A percentile compares a stretch with the other conserved stretches of the same genome.
These are phyloP conservation scores for Zoroaster sp. DNA, from an alignment of 53 echinoderm and acorn worm species.

Conservation along the genomic window DNA sequence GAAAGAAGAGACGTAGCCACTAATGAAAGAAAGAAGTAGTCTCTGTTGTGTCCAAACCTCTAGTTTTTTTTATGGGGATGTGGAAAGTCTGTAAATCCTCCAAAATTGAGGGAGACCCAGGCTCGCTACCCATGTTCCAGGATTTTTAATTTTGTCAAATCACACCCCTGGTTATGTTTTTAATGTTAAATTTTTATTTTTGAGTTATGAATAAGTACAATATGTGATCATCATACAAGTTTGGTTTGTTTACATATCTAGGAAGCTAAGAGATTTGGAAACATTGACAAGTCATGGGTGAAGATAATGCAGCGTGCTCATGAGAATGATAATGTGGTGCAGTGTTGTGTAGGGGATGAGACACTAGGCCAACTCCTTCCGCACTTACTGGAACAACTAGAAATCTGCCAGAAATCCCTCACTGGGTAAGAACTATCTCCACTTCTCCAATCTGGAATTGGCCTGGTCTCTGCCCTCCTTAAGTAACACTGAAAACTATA, in stretches of 20 bases:
- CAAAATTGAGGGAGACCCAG: no score
- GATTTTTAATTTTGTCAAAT: no score
- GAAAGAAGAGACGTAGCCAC: no score
- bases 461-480: background rate
- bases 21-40: no score
- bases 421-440: slow-evolving; percentile 73
- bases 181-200: no score
- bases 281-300: slow-evolving; percentile 99
- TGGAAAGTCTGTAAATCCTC: no score
- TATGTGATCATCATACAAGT: background rate
- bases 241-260: background rate
- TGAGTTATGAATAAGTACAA: no score
- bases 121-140: no score
- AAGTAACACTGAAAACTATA: background rate
- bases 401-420: slow-evolving; percentile 99
- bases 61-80: no score
- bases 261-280: slow-evolving; percentile 97
- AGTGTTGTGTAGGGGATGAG: slow-evolving; percentile 97
- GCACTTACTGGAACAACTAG: slow-evolving; percentile 94
- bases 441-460: background rate
- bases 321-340: slow-evolving; percentile 92
- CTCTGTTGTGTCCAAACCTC: no score
- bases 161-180: no score
- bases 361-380: slow-evolving; percentile 93
- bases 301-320: slow-evolving; percentile 99